phyloP scores from a whole-genome alignment of 30 jellyfish, hydroid and myxozoan genomes.

The Aurelia aurita complex sp. Pacific region DNA sequence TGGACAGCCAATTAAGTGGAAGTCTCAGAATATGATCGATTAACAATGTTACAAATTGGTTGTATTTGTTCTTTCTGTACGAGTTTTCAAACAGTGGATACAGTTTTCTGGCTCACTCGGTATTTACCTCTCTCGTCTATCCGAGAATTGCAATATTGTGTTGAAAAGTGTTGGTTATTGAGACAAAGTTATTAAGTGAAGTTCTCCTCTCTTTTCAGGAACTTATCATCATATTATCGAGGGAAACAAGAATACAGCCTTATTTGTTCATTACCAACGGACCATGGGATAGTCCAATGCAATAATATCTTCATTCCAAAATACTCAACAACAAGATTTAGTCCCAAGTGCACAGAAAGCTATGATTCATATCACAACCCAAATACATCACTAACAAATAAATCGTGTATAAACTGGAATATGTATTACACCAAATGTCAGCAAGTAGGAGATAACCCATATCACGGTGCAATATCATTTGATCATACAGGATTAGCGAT shows the following conservation, averaged over 20 bases:
- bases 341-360: slow-evolving; percentile 46
- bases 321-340: slow-evolving; percentile 27
- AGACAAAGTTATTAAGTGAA: no score
- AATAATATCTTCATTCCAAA: slow-evolving; percentile 44
- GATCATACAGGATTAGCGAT: slow-evolving; percentile 92
- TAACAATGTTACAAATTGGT: no score
- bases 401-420: slow-evolving; percentile 89
- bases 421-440: slow-evolving; percentile 71
- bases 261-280: slow-evolving; percentile 78
- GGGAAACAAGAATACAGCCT: slow-evolving; percentile 17
- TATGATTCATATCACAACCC: slow-evolving; percentile 26
- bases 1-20: no score
- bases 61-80: no score
- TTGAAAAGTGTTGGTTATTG: no score
- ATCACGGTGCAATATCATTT: slow-evolving; percentile 84
- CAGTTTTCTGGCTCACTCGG: no score
- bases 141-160: no score
- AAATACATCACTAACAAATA: slow-evolving; percentile 23
- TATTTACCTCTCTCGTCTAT: no score
- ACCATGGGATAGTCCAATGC: slow-evolving; percentile 79
- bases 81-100: no score
- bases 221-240: slow-evolving; percentile 50
- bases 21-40: no score
- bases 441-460: slow-evolving; percentile 86
- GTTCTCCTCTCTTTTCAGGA: slow-evolving; percentile 23